Evolutionary conservation across 2,113 vertebrate species (phyloP).

Genomic region (Mellivora capensis): DNA sequence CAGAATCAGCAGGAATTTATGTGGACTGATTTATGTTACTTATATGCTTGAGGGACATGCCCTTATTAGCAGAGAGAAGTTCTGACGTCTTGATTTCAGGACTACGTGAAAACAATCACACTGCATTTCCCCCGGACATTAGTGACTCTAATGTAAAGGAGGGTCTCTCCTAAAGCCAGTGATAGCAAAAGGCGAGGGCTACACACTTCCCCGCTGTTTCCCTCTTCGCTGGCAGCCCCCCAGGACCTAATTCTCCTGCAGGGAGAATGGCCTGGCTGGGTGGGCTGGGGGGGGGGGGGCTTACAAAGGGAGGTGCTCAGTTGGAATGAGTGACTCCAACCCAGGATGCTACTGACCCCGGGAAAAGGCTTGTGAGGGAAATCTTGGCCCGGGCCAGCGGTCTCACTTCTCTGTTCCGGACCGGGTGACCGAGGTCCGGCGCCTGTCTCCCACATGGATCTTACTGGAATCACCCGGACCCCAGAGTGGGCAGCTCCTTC

Average conservation of each 20-base stretch:
- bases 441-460: neutral
- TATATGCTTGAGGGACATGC: neutral
- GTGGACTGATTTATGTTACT: neutral
- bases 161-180: neutral
- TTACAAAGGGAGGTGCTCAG: neutral
- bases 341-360: neutral
- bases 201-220: neutral
- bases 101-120: rapidly evolving
- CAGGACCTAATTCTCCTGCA: neutral
- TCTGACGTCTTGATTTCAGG: neutral
- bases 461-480: conserved; percentile 74
- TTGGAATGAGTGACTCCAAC: rapidly evolving
- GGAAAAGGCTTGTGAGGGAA: neutral
- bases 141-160: rapidly evolving
- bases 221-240: neutral
- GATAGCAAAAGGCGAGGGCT: rapidly evolving
- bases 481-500: conserved; percentile 52
- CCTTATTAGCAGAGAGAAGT: neutral
- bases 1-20: neutral
- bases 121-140: rapidly evolving
- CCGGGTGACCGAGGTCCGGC: rapidly evolving
- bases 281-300: rapidly evolving
- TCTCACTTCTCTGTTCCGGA: rapidly evolving
- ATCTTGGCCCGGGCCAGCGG: rapidly evolving
- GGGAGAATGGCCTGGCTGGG: neutral